phyloP scores from a whole-genome alignment of 2,888 invertebrate genomes.

The Athalia circularis region DNA sequence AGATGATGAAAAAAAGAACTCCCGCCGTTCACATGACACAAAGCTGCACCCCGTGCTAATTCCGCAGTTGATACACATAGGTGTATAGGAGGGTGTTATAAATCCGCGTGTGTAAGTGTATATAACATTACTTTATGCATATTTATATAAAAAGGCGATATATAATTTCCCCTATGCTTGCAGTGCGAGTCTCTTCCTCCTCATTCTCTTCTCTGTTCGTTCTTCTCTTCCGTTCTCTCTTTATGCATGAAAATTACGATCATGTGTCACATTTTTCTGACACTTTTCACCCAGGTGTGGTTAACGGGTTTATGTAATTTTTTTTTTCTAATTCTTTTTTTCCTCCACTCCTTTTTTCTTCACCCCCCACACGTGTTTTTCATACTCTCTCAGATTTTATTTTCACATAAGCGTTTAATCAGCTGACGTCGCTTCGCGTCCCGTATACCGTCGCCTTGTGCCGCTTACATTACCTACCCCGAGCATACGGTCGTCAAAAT shows the following conservation, averaged over 20 bases:
- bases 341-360: background rate
- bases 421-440: too few species aligned
- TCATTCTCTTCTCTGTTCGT: background rate
- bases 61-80: background rate
- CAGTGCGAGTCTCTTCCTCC: background rate
- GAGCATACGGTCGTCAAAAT: too few species aligned
- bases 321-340: background rate
- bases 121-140: slow-evolving; percentile 42
- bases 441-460: too few species aligned
- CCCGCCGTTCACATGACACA: slow-evolving; percentile 13
- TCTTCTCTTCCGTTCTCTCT: slow-evolving; percentile 9
- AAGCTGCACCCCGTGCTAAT: background rate
- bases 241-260: slow-evolving; percentile 41
- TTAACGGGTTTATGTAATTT: slow-evolving; percentile 42
- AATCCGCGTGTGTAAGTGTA: slow-evolving; percentile 18
- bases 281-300: slow-evolving; percentile 41
- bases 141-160: slow-evolving; percentile 33
- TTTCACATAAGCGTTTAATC: background rate
- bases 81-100: background rate
- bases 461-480: too few species aligned
- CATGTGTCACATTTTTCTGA: slow-evolving; percentile 40
- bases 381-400: background rate
- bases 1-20: slow-evolving; percentile 1
- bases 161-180: background rate
- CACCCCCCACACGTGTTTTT: background rate